Base-by-base conservation (phyloP, 2,888 invertebrate genomes). In the Diaphora mendica region DNA sequence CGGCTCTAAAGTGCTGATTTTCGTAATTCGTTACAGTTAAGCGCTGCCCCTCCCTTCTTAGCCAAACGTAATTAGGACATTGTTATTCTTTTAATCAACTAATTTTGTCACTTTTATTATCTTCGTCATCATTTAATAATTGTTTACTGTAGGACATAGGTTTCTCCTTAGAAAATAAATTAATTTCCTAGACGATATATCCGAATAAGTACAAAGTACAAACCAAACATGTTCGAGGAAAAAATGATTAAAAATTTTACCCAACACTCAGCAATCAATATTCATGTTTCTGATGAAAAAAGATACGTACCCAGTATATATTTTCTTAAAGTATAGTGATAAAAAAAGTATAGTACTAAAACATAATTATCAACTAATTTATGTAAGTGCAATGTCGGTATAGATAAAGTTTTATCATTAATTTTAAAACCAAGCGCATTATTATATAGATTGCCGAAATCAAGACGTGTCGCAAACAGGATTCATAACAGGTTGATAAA, bases 401-500 rank as follows among this genome's bases (percentile, higher is more conserved):
- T 5, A 62, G 26, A 62, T 62, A 62, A 62, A 30, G 15, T 30
- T 30, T 62, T 62, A 30, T 15, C 62, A 30, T 62, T 30, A 17
- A 30, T 62, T 62, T 62, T 62, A 8, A 62, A 17, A 62, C 17
- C 30, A 9, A 59, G 33, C 48, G 15, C 64, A 65, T 70, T 39
- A 64, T 64, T 17, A 64, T 65, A 33, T 33, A 68, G 62, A 69
- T 69, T 72, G 33, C 55, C 65, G 44, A 68, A 67, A 68, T 77
- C 62, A 71, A 70, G 69, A 68, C 77, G 64, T 74, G 30, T 62
- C 51, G 62, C 20, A 74, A 74, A 80, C 83, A 62, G 66, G 80
- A 70, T 81, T 59, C 70, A 71, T 65, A 80, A 83, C 83, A 81
- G 72, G 83, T 83, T 83, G 64, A 23, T 83, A 83, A 75, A 83